A percentile compares a stretch with the other conserved stretches of the same genome.
Conservation (phyloP, 2,888 invertebrate species). For the Agrotis exclamationis region DNA sequence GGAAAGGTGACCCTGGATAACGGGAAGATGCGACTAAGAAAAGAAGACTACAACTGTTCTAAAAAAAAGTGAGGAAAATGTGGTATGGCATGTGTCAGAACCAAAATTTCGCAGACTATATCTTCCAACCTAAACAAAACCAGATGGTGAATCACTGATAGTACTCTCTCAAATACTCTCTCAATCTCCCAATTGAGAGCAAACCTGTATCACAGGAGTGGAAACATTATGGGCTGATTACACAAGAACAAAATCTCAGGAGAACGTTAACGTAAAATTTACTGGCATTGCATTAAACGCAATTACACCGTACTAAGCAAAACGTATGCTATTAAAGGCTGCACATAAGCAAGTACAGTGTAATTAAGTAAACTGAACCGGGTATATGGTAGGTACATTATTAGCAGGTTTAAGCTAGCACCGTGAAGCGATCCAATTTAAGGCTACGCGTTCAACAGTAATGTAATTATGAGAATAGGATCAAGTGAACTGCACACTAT, state of each 20-base stretch:
- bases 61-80: no score
- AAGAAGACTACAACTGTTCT: no score
- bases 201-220: no score
- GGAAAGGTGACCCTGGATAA: no score
- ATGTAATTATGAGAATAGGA: constrained; percentile 60
- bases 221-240: no score
- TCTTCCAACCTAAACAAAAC: no score
- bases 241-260: constrained; percentile 36
- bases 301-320: constrained; percentile 53
- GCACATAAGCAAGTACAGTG: constrained; percentile 48
- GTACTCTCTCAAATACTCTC: no score
- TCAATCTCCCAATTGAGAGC: no score
- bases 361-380: constrained; percentile 57
- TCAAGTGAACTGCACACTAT: constrained; percentile 50
- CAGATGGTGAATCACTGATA: no score
- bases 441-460: constrained; percentile 55
- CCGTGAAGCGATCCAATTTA: constrained; percentile 61
- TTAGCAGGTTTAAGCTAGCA: constrained; percentile 53
- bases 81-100: no score
- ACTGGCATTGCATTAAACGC: constrained; percentile 43
- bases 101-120: no score
- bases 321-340: constrained; percentile 57
- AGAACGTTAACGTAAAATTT: constrained; percentile 36
- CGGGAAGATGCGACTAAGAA: no score
- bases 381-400: constrained; percentile 54